These are phyloP conservation scores for Macrobrachium nipponense DNA, from an alignment of 1,140 invertebrate species.

Conservation along the genomic window DNA sequence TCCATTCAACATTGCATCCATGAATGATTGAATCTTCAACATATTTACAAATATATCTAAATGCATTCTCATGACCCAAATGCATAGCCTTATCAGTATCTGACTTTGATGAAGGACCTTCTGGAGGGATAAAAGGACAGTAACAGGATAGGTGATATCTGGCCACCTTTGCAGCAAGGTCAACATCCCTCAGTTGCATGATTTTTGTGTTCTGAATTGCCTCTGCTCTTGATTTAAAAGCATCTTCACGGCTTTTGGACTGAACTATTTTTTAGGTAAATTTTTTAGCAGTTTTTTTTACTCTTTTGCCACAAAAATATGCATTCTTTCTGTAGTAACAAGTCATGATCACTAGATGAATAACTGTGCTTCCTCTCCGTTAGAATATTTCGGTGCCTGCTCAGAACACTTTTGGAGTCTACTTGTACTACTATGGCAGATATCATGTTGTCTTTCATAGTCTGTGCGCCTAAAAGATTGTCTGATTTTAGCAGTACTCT, in stretches of 20 bases:
- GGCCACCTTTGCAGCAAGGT: slow-evolving; percentile 9
- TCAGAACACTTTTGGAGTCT: no score
- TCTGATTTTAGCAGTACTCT: no score
- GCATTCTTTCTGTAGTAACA: neutral
- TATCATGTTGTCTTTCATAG: no score
- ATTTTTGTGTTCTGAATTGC: neutral
- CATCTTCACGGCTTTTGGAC: no score
- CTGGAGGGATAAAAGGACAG: no score
- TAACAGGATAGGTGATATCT: no score
- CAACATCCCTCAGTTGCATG: slow-evolving; percentile 1
- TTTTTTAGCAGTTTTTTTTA: no score
- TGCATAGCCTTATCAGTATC: slow-evolving; percentile 20
- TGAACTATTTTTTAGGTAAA: no score
- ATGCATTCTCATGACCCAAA: slow-evolving; percentile 15
- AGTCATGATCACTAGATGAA: slow-evolving; percentile 15
- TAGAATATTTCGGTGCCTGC: neutral
- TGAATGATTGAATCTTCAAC: slow-evolving; percentile 13
- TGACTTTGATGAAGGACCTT: slow-evolving; percentile 20
- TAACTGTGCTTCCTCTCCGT: neutral
- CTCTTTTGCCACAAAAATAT: slow-evolving; percentile 5
- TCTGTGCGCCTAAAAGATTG: no score
- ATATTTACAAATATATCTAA: no score
- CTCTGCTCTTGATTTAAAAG: no score
- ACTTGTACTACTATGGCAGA: no score
- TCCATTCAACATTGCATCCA: neutral